Percentiles rank a stretch among this genome's conserved stretches.
phyloP scores from a whole-genome alignment of 2,797 vertebrate genomes.

The Arctocebus calabarensis region DNA sequence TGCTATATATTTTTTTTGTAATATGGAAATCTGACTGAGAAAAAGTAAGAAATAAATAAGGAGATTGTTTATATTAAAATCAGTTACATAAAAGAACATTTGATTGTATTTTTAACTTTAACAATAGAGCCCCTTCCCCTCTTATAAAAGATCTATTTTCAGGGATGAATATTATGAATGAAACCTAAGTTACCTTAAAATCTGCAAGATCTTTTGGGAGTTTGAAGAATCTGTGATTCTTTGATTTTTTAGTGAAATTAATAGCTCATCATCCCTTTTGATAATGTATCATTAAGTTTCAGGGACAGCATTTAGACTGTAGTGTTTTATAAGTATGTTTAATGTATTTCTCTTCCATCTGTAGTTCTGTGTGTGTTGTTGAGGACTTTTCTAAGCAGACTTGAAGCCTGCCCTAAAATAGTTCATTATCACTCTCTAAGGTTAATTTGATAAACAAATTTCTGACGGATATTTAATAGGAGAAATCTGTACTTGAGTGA shows the following conservation, averaged over 20 bases:
- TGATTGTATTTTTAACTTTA: slow-evolving; percentile 34
- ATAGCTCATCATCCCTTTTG: slow-evolving; percentile 12
- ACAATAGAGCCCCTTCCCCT: not conserved
- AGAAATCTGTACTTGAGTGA: slow-evolving; percentile 52
- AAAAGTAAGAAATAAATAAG: not conserved
- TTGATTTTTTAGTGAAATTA: slow-evolving; percentile 8
- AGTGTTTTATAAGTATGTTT: not conserved
- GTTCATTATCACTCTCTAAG: slow-evolving; percentile 6
- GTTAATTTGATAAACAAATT: slow-evolving; percentile 49
- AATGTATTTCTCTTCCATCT: not conserved
- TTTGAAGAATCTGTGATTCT: not conserved
- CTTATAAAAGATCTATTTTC: not conserved
- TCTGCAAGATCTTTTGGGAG: not conserved
- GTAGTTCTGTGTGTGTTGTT: not conserved
- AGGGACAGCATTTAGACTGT: not conserved
- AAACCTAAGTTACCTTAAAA: not conserved
- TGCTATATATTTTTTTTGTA: not conserved
- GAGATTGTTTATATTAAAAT: slow-evolving; percentile 27
- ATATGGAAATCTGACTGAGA: not conserved
- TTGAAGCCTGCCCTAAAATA: slow-evolving; percentile 25
- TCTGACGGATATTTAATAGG: not conserved
- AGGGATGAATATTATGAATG: not conserved
- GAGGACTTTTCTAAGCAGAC: slow-evolving; percentile 26
- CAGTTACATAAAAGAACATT: not conserved
- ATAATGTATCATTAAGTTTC: not conserved